These are phyloP conservation scores for Dryoscopus gambensis DNA, from an alignment of 2,113 vertebrate genomes.

Conservation along the genomic window DNA sequence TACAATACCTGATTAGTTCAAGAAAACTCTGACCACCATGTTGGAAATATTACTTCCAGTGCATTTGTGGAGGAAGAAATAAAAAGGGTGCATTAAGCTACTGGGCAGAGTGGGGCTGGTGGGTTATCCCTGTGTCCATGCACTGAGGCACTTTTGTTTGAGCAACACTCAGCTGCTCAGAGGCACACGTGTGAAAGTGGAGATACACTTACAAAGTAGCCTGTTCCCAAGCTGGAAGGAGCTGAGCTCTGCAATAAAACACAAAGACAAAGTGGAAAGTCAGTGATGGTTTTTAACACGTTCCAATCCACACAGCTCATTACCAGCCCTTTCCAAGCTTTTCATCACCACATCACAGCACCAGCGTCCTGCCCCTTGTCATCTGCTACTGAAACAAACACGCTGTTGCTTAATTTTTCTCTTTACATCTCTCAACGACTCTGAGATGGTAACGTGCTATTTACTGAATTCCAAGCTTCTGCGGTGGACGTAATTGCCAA, in stretches of 20 bases:
- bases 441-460: conserved; percentile 88
- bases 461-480: conserved; percentile 93
- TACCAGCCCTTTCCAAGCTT: conserved; percentile 77
- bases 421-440: conserved; percentile 85
- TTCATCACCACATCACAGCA: conserved; percentile 78
- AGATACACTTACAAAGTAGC: conserved; percentile 83
- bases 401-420: conserved; percentile 73
- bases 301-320: conserved; percentile 75
- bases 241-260: conserved; percentile 80
- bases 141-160: background rate
- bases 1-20: background rate
- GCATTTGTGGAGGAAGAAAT: background rate
- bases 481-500: conserved; percentile 93
- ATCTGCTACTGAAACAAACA: conserved; percentile 79
- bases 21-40: background rate
- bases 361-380: conserved; percentile 79
- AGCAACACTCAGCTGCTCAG: background rate
- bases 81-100: background rate
- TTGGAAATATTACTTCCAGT: background rate
- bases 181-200: conserved; percentile 46
- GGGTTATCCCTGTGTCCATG: background rate
- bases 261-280: conserved; percentile 77
- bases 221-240: conserved; percentile 83
- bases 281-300: conserved; percentile 69
- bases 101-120: background rate